Percentiles rank a stretch among this genome's conserved stretches.
phyloP scores from a whole-genome alignment of 1,140 invertebrate genomes.

The Tribolium castaneum region DNA sequence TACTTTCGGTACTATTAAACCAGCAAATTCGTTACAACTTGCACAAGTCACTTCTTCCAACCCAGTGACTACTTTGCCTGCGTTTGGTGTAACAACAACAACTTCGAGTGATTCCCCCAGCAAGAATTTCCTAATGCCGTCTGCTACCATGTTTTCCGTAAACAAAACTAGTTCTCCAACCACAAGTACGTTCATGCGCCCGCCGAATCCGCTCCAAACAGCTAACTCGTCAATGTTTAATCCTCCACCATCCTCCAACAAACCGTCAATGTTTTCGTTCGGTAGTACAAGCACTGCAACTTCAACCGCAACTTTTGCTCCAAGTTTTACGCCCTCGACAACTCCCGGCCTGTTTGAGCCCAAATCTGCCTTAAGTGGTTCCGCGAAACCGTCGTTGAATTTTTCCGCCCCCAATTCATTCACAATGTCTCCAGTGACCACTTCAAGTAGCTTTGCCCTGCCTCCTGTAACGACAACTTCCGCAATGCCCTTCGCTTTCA shows the following conservation, averaged over 20 bases:
- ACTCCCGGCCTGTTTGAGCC: background rate
- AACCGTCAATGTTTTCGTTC: background rate
- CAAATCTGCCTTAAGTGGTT: background rate
- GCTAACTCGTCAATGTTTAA: background rate
- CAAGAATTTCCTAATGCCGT: slow-evolving; percentile 2
- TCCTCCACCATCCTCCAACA: background rate
- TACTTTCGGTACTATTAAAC: no score
- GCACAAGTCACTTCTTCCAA: background rate
- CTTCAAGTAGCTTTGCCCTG: background rate
- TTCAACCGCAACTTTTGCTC: slow-evolving; percentile 1
- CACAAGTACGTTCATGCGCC: background rate
- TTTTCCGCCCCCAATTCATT: background rate
- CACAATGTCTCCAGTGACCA: background rate
- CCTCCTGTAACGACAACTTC: background rate
- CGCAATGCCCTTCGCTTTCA: background rate
- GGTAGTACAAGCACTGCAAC: background rate
- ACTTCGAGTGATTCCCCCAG: background rate
- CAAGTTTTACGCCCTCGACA: background rate
- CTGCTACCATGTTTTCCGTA: background rate
- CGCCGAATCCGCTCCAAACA: background rate
- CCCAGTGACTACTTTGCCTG: background rate
- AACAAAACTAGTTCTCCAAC: background rate
- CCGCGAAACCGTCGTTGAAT: background rate
- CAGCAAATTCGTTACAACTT: background rate
- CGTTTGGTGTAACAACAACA: background rate